Conservation (phyloP, 2,888 invertebrate species). For the Plemyria rubiginata region DNA sequence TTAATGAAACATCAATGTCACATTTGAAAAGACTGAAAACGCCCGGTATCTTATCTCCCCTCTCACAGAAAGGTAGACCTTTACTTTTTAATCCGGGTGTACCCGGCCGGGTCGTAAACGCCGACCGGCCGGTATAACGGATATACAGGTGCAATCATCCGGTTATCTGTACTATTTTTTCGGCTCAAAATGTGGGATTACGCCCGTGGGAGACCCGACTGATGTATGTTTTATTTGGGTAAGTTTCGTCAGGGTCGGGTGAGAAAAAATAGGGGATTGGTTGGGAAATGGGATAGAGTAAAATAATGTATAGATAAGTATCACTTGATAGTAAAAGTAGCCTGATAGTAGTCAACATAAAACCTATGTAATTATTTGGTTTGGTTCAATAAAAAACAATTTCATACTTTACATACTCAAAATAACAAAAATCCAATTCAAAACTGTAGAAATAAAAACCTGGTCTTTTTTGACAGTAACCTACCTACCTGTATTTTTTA, state of each 20-base stretch:
- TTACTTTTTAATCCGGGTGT: constrained; percentile 75
- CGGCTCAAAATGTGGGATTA: constrained; percentile 67
- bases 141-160: constrained; percentile 79
- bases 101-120: constrained; percentile 75
- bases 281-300: constrained; percentile 3
- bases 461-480: too few relatives aligned
- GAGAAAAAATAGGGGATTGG: neutral
- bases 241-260: constrained; percentile 7
- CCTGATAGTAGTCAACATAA: too few relatives aligned
- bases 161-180: constrained; percentile 78
- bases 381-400: too few relatives aligned
- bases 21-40: too few relatives aligned
- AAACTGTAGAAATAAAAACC: too few relatives aligned
- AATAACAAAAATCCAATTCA: too few relatives aligned
- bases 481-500: too few relatives aligned
- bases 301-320: neutral
- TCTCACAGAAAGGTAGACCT: constrained; percentile 17
- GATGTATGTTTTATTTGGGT: constrained; percentile 70
- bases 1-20: too few relatives aligned
- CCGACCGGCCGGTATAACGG: constrained; percentile 66
- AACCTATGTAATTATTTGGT: too few relatives aligned
- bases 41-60: neutral
- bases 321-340: neutral
- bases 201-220: constrained; percentile 50
- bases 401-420: too few relatives aligned